Percentiles rank a stretch among this genome's conserved stretches.
Evolutionary conservation across 1,140 invertebrate genomes (phyloP).

Genomic region (Drosophila sp.): DNA sequence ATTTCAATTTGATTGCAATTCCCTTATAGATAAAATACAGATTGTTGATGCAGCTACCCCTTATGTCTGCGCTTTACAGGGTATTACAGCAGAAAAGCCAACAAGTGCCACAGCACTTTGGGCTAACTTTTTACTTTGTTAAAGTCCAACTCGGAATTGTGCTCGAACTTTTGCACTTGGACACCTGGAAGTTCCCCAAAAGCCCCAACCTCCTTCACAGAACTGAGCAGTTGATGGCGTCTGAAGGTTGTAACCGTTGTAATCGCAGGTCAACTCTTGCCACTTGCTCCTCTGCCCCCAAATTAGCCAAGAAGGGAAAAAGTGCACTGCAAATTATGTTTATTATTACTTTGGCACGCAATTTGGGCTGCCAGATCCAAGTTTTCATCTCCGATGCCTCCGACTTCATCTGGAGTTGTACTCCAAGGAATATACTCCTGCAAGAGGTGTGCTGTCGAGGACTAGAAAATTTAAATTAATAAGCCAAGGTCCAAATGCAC

Average conservation of each 20-base stretch:
- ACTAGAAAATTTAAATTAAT: slow-evolving; percentile 74
- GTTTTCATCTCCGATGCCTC: slow-evolving; percentile 21
- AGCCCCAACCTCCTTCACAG: neutral
- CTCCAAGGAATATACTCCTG: slow-evolving; percentile 7
- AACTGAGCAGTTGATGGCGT: slow-evolving; percentile 8
- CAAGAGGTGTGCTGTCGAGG: neutral
- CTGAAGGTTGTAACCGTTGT: slow-evolving; percentile 34
- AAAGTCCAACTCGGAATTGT: slow-evolving; percentile 69
- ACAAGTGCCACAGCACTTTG: slow-evolving; percentile 47
- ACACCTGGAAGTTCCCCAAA: slow-evolving; percentile 32
- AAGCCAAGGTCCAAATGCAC: slow-evolving; percentile 61
- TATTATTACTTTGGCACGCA: slow-evolving; percentile 78
- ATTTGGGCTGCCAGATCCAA: slow-evolving; percentile 43
- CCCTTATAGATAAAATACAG: too few relatives aligned
- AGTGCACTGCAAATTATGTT: slow-evolving; percentile 72
- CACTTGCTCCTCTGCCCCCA: slow-evolving; percentile 20
- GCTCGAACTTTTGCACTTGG: slow-evolving; percentile 62
- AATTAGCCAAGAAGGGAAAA: slow-evolving; percentile 63
- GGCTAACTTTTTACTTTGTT: slow-evolving; percentile 74
- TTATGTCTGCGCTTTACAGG: neutral
- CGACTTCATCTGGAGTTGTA: slow-evolving; percentile 44
- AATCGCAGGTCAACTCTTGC: slow-evolving; percentile 27
- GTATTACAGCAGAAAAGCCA: slow-evolving; percentile 33
- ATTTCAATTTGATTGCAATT: too few relatives aligned
- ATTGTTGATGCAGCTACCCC: neutral